Conservation (phyloP, 2,797 vertebrate species). For the Phalanger gymnotis region DNA sequence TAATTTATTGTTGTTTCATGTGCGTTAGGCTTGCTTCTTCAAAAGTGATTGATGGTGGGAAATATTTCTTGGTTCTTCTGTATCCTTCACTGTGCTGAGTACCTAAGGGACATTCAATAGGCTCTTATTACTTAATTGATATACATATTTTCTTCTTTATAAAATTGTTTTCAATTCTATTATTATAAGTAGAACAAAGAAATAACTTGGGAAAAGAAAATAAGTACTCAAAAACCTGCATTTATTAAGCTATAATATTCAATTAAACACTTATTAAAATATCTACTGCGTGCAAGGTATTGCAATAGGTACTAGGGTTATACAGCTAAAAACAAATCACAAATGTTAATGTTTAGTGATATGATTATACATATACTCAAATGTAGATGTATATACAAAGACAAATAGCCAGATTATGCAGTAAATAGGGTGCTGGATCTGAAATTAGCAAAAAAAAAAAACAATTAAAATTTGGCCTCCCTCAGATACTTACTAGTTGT, state of each 20-base stretch:
- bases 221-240: neutral
- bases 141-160: neutral
- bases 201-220: neutral
- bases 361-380: neutral
- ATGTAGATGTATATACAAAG: neutral
- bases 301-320: neutral
- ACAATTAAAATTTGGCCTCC: neutral
- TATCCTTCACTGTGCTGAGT: neutral
- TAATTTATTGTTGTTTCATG: neutral
- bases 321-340: neutral
- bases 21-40: neutral
- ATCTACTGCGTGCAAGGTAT: neutral
- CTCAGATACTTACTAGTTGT: neutral
- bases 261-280: neutral
- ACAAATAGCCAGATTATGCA: neutral
- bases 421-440: neutral
- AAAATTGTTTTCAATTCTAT: neutral
- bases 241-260: neutral
- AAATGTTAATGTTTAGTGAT: neutral
- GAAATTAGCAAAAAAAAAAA: neutral
- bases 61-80: neutral
- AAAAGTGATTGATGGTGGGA: neutral
- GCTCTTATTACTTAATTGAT: neutral
- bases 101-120: neutral
- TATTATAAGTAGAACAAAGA: constrained; percentile 11